Evolutionary conservation across 2,888 invertebrate species (phyloP).

Genomic region (Drosophila maculinotata): DNA sequence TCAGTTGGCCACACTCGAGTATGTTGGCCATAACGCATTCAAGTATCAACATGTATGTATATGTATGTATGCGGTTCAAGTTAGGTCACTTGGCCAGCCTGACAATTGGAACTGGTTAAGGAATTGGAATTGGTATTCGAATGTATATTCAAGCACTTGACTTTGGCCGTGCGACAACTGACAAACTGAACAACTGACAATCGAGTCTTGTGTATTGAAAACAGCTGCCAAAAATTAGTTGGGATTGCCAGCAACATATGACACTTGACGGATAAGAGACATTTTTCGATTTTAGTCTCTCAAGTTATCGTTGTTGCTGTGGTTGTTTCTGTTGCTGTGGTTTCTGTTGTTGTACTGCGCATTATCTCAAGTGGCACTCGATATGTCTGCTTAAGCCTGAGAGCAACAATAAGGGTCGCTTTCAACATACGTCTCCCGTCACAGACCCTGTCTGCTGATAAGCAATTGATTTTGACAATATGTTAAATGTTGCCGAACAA

Average conservation of each 20-base stretch:
- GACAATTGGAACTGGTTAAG: slow-evolving; percentile 22
- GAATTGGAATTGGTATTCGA: slow-evolving; percentile 18
- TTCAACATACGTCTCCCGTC: slow-evolving; percentile 1
- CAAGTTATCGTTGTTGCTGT: background rate
- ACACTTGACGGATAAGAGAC: slow-evolving; percentile 22
- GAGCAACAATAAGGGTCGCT: slow-evolving; percentile 7
- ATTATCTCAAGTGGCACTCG: slow-evolving; percentile 32
- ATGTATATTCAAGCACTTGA: slow-evolving; percentile 29
- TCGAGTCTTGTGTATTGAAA: slow-evolving; percentile 23
- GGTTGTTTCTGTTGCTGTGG: too few relatives aligned
- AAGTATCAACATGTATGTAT: slow-evolving; percentile 11
- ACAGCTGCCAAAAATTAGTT: slow-evolving; percentile 49
- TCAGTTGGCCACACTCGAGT: slow-evolving; percentile 37
- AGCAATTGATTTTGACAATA: slow-evolving; percentile 1
- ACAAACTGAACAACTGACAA: slow-evolving; percentile 30
- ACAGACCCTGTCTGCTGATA: slow-evolving; percentile 14
- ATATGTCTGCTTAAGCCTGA: slow-evolving; percentile 4
- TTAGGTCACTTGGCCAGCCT: slow-evolving; percentile 39
- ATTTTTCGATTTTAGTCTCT: slow-evolving; percentile 1
- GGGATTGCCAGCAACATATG: slow-evolving; percentile 20
- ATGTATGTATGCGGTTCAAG: slow-evolving; percentile 34
- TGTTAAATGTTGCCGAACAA: too few relatives aligned
- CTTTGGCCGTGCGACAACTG: slow-evolving; percentile 34
- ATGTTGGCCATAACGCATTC: slow-evolving; percentile 26
- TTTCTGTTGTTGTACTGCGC: slow-evolving; percentile 4